phyloP scores from a whole-genome alignment of 1,140 invertebrate species.

The Zaprionus vittiger region DNA sequence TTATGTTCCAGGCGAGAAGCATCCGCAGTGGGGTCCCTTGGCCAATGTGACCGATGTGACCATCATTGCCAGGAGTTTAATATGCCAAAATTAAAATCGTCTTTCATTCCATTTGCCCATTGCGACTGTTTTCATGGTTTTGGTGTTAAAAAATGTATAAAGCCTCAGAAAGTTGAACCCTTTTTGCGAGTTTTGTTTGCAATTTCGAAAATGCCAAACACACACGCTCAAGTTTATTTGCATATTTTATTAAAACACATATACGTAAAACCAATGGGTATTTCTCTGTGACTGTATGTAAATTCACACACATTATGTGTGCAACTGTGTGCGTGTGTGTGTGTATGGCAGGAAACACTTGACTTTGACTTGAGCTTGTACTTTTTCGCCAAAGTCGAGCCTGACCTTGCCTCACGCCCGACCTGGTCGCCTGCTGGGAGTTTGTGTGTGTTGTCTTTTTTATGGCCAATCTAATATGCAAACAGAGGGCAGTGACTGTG shows the following conservation, averaged over 20 bases:
- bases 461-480: constrained; percentile 80
- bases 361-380: constrained; percentile 28
- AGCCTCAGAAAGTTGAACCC: constrained; percentile 40
- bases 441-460: constrained; percentile 54
- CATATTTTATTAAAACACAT: constrained; percentile 69
- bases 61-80: constrained; percentile 38
- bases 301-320: not conserved
- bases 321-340: not conserved
- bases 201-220: constrained; percentile 51
- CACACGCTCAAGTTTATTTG: constrained; percentile 64
- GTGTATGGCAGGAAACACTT: constrained; percentile 27
- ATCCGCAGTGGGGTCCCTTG: not conserved
- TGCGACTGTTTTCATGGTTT: constrained; percentile 14
- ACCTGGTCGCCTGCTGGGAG: constrained; percentile 10
- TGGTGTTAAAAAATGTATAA: constrained; percentile 50
- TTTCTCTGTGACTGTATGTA: not conserved
- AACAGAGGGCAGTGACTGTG: constrained; percentile 52
- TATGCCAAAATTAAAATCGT: constrained; percentile 70
- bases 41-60: not conserved
- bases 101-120: constrained; percentile 43
- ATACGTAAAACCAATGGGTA: not conserved
- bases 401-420: constrained; percentile 55
- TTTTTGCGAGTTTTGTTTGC: constrained; percentile 43
- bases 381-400: constrained; percentile 10
- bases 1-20: constrained; percentile 14